Percentiles rank a stretch among this genome's conserved stretches.
Evolutionary conservation across 2,797 vertebrate genomes (phyloP).

Genomic region (Microcaecilia unicolor): DNA sequence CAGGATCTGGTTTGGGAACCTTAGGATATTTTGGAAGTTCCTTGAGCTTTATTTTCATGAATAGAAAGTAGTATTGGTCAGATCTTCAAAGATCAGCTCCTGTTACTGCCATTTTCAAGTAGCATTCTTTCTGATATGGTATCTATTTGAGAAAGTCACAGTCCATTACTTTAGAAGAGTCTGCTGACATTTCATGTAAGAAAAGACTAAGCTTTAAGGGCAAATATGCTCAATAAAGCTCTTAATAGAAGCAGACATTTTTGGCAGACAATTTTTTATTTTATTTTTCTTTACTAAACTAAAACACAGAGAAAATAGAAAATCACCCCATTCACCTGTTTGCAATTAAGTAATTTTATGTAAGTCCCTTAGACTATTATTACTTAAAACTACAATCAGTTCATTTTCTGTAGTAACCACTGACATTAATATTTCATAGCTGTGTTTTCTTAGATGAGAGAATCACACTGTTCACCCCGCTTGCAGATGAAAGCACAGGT

Average conservation of each 20-base stretch:
- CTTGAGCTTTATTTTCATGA: constrained; percentile 22
- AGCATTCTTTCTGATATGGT: constrained; percentile 34
- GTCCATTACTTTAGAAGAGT: constrained; percentile 45
- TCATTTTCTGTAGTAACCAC: too few relatives aligned
- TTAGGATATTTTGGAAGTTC: too few relatives aligned
- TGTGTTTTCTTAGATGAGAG: too few relatives aligned
- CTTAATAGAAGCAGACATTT: constrained; percentile 11
- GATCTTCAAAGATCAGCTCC: constrained; percentile 34
- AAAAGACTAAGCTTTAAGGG: constrained; percentile 24
- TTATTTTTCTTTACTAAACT: not conserved
- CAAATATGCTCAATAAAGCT: constrained; percentile 13
- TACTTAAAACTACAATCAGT: constrained; percentile 1
- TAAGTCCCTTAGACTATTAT: constrained; percentile 1
- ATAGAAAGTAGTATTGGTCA: constrained; percentile 12
- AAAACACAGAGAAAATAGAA: not conserved
- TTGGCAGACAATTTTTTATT: constrained; percentile 6
- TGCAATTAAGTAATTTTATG: constrained; percentile 5
- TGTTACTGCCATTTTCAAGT: constrained; percentile 33
- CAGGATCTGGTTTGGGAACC: too few relatives aligned
- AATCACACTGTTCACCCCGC: too few relatives aligned
- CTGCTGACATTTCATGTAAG: constrained; percentile 39
- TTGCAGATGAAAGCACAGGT: too few relatives aligned
- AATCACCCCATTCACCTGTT: constrained; percentile 1
- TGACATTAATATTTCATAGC: too few relatives aligned
- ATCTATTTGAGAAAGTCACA: constrained; percentile 45